Evolutionary conservation across 2,888 invertebrate genomes (phyloP), one percentile per base, ranked within the genome.

Genomic region (Cephalotes varians): DNA sequence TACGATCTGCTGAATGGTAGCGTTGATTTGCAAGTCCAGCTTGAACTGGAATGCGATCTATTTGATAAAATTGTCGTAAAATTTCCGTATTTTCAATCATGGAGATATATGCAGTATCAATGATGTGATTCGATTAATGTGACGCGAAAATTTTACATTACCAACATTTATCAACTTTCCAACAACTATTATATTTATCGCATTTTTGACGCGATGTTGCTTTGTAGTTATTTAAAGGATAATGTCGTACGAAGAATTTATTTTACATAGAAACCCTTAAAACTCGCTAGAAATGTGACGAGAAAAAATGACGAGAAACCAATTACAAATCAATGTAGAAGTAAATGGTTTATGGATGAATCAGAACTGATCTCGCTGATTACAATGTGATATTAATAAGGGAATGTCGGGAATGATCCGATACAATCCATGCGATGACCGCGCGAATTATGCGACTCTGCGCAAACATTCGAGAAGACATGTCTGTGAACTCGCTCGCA

Each of bases 351-450:
- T 47, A 34, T 58, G 18, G 21, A 28, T 10, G 40, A 31, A 7
- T 0, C 28, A 25, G 51, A 21, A 21, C 12, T n/a, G 15, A 62
- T n/a, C 51, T 44, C 44, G 18, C 56, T 28, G 28, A 31, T 44
- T 51, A 31, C 47, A 51, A 56, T 31, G 56, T 58, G 56, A 79
- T 67, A 44, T 79, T 69, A 79, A 79, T 67, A 54, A 15, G 31
- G 65, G 44, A 65, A 51, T 49, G 74, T 9, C 37, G 56, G 15
- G 31, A 54, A 77, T 47, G 65, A 56, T 44, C 40, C 12, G 44
- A 15, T 31, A 65, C 54, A 54, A 65, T 77, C 40, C 34, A 47
- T 18, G 47, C 34, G 18, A 60, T 60, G 21, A 12, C n/a, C n/a
- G 44, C 47, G 60, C 73, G 58, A 58, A 58, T 51, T 34, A 67